Conservation (phyloP, 1,140 invertebrate genomes). For the Aphelenchoides fujianensis region DNA sequence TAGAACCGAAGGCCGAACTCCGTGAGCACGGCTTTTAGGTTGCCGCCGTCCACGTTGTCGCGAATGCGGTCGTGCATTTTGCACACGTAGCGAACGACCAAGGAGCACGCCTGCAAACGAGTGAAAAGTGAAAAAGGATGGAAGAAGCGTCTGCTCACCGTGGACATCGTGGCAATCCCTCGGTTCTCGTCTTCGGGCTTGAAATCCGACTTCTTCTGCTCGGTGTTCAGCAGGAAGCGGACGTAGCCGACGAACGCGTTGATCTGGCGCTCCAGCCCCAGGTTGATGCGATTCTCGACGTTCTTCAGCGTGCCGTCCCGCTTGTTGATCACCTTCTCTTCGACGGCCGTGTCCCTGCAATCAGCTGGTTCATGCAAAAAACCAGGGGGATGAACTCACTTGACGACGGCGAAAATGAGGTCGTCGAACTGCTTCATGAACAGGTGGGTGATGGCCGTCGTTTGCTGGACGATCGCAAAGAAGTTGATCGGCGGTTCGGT, state of each 20-base stretch:
- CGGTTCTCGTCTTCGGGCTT: constrained; percentile 76
- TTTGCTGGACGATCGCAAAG: constrained; percentile 86
- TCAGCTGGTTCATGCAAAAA: constrained; percentile 9
- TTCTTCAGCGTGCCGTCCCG: constrained; percentile 82
- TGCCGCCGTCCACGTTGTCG: constrained; percentile 84
- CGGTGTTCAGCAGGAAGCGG: constrained; percentile 80
- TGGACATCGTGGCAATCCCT: constrained; percentile 45
- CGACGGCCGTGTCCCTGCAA: constrained; percentile 77
- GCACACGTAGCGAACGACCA: constrained; percentile 80
- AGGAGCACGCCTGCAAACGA: constrained; percentile 75
- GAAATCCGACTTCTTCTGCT: constrained; percentile 93
- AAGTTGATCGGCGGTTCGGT: constrained; percentile 82
- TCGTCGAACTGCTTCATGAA: constrained; percentile 91
- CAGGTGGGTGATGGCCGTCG: constrained; percentile 90
- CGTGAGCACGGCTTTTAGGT: constrained; percentile 78
- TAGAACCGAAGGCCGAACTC: constrained; percentile 87
- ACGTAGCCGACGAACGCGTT: constrained; percentile 86
- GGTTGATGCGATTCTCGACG: constrained; percentile 84
- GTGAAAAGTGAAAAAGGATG: constrained; percentile 52
- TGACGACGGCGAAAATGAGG: constrained; percentile 79
- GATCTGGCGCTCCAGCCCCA: constrained; percentile 77
- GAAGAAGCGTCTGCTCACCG: constrained; percentile 52
- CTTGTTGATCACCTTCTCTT: constrained; percentile 79
- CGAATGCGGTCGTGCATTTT: constrained; percentile 76
- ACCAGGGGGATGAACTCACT: constrained; percentile 68